Evolutionary conservation across 2,888 invertebrate genomes (phyloP), one percentile per base, ranked within the genome.

Genomic region (Euphydryas editha): DNA sequence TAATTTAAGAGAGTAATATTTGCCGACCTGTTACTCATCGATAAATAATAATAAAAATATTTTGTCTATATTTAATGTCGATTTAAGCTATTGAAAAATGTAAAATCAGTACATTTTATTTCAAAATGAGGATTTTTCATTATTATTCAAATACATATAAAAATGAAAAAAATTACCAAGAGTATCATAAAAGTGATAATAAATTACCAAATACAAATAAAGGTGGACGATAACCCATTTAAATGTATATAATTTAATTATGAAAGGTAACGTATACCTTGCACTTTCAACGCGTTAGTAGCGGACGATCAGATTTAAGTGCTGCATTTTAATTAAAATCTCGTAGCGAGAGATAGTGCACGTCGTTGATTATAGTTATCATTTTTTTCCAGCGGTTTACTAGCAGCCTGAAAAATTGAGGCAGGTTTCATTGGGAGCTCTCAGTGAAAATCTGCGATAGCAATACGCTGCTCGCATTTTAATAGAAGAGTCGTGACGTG

Each of bases 301-400:
- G 63, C 61, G 69, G 67, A 61, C 65, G 68, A 60, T 77, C 80
- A 75, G 76, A 75, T 77, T 78, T 79, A 76, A 83, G 79, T 76
- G 78, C 78, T 80, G 79, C 78, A 76, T 82, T 88, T 88, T 86
- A 87, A 88, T 87, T 85, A 87, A 87, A 86, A 84, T 76, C 83
- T 81, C 80, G 78, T 81, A 76, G 76, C 72, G 76, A 68, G 77
- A 81, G 79, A 81, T 79, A 77, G 77, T 75, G 72, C 72, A 72
- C 75, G 69, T 64, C 66, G 71, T 72, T 65, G 71, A 75, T 69
- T 72, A 68, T 73, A 73, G 69, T 72, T 73, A 78, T 77, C 73
- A 63, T 44, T 74, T 79, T 82, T 83, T 82, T 81, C 67, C 70
- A 76, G 73, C 70, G 73, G 74, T 77, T 75, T 74, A 71, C 74